Evolutionary conservation across 2,113 vertebrate species (phyloP), one percentile per base, ranked within the genome.

Genomic region (Phoxinus phoxinus): DNA sequence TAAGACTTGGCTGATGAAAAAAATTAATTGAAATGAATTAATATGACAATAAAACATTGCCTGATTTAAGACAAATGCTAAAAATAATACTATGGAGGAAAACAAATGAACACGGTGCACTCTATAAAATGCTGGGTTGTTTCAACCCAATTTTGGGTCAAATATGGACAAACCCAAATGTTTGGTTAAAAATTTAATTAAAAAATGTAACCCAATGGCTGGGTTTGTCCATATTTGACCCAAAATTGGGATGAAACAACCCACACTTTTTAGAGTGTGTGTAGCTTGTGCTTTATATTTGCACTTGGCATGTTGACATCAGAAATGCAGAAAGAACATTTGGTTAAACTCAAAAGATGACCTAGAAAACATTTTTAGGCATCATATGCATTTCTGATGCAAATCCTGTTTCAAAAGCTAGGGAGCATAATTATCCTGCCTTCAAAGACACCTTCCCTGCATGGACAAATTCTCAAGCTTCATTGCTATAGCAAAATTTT

Each of bases 301-400:
- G 48, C 30, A 77, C 35, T 56, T 32, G 53, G 12, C 21, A 59
- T 61, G 53, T 25, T 59, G 76, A 59, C 13, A 32, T 79, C 6
- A 41, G 23, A 79, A 41, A 41, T 72, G 10, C 69, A 74, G 11
- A 13, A 74, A 74, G 11, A 46, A 74, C 71, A 74, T 46, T 74
- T 74, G 46, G 71, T 46, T 74, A 25, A 15, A 3, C 23, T 74
- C 37, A 25, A 74, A 46, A 74, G 41, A 27, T 74, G 71, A 74
- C 71, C 71, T 46, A 74, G 71, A 74, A 74, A 74, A 74, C n/a
- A 25, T 46, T 46, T 73, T 73, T 73, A 46, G 71, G 2, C 41
- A 72, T 72, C 32, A 72, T n/a, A 72, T 5, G 35, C 35, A 74
- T 46, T 74, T 74, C 12, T 4, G 41, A 46, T 74, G 71, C 71